These are phyloP conservation scores for Micrasema minimum DNA, from an alignment of 1,140 invertebrate species.

Conservation along the genomic window DNA sequence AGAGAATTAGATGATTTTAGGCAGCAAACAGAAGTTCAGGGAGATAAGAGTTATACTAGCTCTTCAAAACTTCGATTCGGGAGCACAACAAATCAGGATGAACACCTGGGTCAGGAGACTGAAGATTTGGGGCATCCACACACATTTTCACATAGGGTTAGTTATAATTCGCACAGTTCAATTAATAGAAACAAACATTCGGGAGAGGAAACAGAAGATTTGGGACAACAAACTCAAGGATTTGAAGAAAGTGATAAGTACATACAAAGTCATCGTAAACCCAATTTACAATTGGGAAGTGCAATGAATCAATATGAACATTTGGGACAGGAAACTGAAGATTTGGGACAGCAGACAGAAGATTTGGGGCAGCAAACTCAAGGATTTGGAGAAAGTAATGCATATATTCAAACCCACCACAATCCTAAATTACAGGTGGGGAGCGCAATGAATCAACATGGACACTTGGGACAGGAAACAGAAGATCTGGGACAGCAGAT, in stretches of 20 bases:
- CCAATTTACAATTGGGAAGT: slow-evolving; percentile 30
- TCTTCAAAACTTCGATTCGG: slow-evolving; percentile 2
- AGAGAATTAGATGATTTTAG: slow-evolving; percentile 11
- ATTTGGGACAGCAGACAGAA: slow-evolving; percentile 37
- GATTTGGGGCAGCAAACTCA: slow-evolving; percentile 38
- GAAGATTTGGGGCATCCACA: slow-evolving; percentile 56
- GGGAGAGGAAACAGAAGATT: slow-evolving; percentile 36
- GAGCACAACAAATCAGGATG: neutral
- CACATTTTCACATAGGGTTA: slow-evolving; percentile 29
- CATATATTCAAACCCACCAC: neutral
- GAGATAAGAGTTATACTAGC: too few relatives aligned
- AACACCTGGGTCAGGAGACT: slow-evolving; percentile 38
- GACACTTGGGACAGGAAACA: slow-evolving; percentile 37
- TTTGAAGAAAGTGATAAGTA: slow-evolving; percentile 22
- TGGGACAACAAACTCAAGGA: slow-evolving; percentile 44
- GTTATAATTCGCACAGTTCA: slow-evolving; percentile 8
- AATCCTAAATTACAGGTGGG: neutral
- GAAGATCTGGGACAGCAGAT: slow-evolving; percentile 42
- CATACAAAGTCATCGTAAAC: neutral
- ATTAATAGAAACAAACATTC: neutral
- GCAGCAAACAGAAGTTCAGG: neutral
- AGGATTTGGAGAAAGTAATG: slow-evolving; percentile 31
- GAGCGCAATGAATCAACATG: slow-evolving; percentile 36
- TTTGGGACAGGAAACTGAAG: slow-evolving; percentile 27
- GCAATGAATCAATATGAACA: neutral